Percentiles rank a stretch among this genome's conserved stretches.
These are phyloP conservation scores for Scartelaos histophorus DNA, from an alignment of 2,113 vertebrate genomes.

Conservation along the genomic window DNA sequence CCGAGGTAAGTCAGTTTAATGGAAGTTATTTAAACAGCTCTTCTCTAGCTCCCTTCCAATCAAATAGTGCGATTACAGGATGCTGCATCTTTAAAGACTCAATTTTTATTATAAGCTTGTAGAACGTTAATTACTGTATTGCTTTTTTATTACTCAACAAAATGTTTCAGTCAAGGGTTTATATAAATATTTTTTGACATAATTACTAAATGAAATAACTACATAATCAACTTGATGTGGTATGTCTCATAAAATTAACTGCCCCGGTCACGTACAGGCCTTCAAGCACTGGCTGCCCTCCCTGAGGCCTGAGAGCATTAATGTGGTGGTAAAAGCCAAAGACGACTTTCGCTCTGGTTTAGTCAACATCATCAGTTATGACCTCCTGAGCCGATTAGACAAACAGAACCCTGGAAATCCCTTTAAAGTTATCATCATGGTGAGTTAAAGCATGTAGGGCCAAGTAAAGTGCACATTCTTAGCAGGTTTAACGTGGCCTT, in stretches of 20 bases:
- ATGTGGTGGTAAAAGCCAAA: conserved; percentile 88
- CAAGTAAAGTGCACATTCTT: background rate
- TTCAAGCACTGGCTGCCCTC: conserved; percentile 93
- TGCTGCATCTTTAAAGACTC: conserved; percentile 27
- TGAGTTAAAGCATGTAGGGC: conserved; percentile 58
- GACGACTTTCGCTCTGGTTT: conserved; percentile 80
- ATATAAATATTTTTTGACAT: background rate
- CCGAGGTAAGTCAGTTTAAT: conserved; percentile 81
- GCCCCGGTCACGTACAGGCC: conserved; percentile 74
- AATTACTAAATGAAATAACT: background rate
- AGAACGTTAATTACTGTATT: no score
- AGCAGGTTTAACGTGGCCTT: background rate
- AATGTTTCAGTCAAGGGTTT: background rate
- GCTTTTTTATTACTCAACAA: background rate
- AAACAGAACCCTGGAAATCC: conserved; percentile 77
- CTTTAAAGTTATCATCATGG: conserved; percentile 93
- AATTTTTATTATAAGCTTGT: conserved; percentile 33
- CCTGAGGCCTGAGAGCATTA: conserved; percentile 80
- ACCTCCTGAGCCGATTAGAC: conserved; percentile 91
- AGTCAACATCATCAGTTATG: conserved; percentile 94
- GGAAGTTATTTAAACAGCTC: background rate
- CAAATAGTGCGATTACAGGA: conserved; percentile 23
- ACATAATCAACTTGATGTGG: background rate
- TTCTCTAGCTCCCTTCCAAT: conserved; percentile 30
- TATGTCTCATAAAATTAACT: background rate